Base-by-base conservation (phyloP, 2,797 vertebrate species). In the Silurus lanzhouensis region DNA sequence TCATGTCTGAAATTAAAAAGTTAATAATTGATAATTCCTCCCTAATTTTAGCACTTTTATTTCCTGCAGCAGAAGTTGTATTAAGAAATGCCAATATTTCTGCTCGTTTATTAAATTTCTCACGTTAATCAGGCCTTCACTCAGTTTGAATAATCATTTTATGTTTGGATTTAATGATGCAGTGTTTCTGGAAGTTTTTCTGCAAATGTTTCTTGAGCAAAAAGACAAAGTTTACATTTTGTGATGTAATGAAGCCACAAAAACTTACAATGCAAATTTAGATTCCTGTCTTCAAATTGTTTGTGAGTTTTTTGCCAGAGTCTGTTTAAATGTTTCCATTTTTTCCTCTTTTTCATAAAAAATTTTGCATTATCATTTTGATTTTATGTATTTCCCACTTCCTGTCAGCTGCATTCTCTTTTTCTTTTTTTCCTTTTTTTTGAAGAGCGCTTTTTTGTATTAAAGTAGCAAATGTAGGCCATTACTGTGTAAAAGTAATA, bases 11-110 rank as follows among this genome's bases (percentile, higher is more conserved):
- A 90, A 91, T 91, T 83, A 88, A 84, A 77, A 60, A 25, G 52
- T 91, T 72, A 90, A 91, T 91, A 90, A 90, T 91, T 88, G 46
- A 91, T 88, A 1, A 82, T 70, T 77, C 84, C 20, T 61, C 85
- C 48, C 90, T 88, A 87, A 86, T 89, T 88, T 88, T 90, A 90
- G 88, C 77, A 79, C n/a, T 63, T 87, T 89, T 77, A 89, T 86
- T 83, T 71, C 82, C 75, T 67, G 58, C 48, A 20, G 61, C 55
- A 52, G 46, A 57, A 44, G 71, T 25, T 27, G 48, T 78, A 84
- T 83, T 87, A 66, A 38, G 31, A 81, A 86, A 58, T 52, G 64
- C 19, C 85, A 63, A 64, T 6, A 14, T 58, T 27, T 57, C 4
- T 66, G 27, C 52, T 66, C 81, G 52, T 80, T 83, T 25, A 80